Evolutionary conservation across 1,140 invertebrate species (phyloP).

Genomic region (Trichomalopsis sarcophagae): DNA sequence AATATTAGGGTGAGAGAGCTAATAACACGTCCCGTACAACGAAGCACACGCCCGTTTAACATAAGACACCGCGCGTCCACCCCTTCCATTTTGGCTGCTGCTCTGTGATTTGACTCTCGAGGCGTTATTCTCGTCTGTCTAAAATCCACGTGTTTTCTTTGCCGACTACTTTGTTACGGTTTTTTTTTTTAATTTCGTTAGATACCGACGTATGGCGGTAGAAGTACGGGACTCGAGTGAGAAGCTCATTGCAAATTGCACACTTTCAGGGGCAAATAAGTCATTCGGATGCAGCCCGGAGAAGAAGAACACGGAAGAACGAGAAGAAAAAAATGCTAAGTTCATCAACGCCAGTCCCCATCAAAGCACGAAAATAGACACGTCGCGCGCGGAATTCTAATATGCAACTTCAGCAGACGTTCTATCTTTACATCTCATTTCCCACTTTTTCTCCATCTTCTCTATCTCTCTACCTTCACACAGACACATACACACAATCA

Average conservation of each 20-base stretch:
- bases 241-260: no score
- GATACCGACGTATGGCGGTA: no score
- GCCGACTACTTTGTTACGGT: not conserved
- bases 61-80: not conserved
- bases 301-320: not conserved
- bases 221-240: no score
- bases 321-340: not conserved
- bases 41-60: conserved; percentile 54
- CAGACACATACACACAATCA: not conserved
- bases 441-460: not conserved
- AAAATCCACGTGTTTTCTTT: not conserved
- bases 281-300: not conserved
- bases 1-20: conserved; percentile 57
- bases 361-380: conserved; percentile 1
- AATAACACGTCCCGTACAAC: conserved; percentile 66
- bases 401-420: not conserved
- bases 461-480: not conserved
- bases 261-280: no score
- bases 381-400: not conserved
- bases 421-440: conserved; percentile 4
- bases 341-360: not conserved
- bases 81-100: conserved; percentile 29
- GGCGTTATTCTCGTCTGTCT: not conserved
- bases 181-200: not conserved
- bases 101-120: conserved; percentile 38